Base-by-base conservation (phyloP, 30 jellyfish, hydroid and myxozoan genomes). In the Chrysaora quinquecirrha region DNA sequence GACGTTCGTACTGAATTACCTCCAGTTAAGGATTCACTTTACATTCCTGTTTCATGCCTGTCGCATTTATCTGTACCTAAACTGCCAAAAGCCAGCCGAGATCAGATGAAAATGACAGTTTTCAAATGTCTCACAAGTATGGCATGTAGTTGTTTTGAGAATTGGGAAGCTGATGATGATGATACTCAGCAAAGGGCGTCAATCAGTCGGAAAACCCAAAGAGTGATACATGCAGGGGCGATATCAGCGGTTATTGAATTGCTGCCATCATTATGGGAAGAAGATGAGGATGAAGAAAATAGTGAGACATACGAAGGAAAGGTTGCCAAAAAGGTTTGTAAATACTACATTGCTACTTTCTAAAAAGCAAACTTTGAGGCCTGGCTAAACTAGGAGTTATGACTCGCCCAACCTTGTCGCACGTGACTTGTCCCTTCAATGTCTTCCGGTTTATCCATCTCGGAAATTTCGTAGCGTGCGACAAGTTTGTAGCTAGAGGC, bases 81-180 rank as follows among this genome's bases (percentile, higher is more conserved):
- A 20, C 66, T 69, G 18, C 76, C 89, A 23, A 32, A 87, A 32
- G 74, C 49, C 11, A 72, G 88, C 54, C 84, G 71, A 21, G 89
- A 87, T 46, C 84, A 63, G 46, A 75, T 93, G 86, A 95, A 93
- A 73, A 56, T 93, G 80, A 74, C 78, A 7, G 80, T 93, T n/a
- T 83, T 82, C 34, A 87, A 86, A 63, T 82, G 94, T 29, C 77
- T 93, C 47, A 67, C 89, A 4, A 85, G 94, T 48, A 93, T 93
- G 98, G 98, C 96, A 2, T 34, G 85, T 22, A 95, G 97, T 28
- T 49, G 75, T 33, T 77, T 84, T 68, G 98, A 93, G 76, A 93
- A 68, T 20, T 87, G 94, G 95, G 96, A 83, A 21, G 32, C 74
- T 2, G 86, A 93, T n/a, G 89, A 58, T 25, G 78, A 68, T 10